Conservation (phyloP, 2,113 vertebrate genomes). For the Pygoscelis antarcticus region DNA sequence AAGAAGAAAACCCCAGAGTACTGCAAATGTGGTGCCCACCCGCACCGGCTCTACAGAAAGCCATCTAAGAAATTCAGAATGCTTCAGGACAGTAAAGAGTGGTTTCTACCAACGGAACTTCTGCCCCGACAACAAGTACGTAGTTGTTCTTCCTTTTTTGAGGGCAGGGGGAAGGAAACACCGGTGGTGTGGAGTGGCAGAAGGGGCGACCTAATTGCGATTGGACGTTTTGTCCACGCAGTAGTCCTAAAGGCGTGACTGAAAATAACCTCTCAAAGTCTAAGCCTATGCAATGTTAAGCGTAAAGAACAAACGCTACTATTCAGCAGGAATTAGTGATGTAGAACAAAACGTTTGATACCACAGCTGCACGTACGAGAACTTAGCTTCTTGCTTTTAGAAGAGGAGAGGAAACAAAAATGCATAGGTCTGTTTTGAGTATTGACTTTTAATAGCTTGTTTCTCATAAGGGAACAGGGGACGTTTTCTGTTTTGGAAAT, state of each 20-base stretch:
- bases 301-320: background rate
- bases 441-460: conserved; percentile 70
- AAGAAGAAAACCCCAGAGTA: background rate
- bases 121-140: background rate
- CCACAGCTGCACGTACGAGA: background rate
- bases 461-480: conserved; percentile 57
- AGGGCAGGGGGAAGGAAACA: background rate
- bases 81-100: background rate
- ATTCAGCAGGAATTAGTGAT: background rate
- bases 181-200: background rate
- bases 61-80: background rate
- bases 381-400: background rate
- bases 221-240: background rate
- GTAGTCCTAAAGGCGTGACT: background rate
- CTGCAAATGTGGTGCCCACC: accelerated
- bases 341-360: background rate
- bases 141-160: background rate
- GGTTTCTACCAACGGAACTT: background rate
- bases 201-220: background rate
- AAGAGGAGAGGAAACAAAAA: conserved; percentile 60
- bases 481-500: conserved; percentile 51
- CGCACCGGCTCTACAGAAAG: accelerated
- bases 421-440: conserved; percentile 48
- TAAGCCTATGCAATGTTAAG: background rate
- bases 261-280: background rate